Conservation (phyloP, 2,888 invertebrate species). For the Callosobruchus maculatus region DNA sequence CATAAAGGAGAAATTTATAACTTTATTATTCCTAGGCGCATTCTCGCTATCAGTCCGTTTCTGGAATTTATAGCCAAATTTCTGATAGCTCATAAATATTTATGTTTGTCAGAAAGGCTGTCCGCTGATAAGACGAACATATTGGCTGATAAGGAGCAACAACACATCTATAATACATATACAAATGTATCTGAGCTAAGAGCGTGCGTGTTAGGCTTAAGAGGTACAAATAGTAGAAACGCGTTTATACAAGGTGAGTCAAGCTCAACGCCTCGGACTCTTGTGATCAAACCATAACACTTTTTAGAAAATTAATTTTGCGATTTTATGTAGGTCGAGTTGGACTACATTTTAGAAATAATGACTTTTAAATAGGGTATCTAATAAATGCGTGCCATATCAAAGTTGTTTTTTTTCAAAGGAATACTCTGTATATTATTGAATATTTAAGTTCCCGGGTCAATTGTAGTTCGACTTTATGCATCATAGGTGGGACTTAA, state of each 20-base stretch:
- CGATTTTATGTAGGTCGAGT: too few relatives aligned
- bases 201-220: not conserved
- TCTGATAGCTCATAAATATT: not conserved
- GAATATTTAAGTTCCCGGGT: too few relatives aligned
- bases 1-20: not conserved
- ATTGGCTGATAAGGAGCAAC: not conserved
- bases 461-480: too few relatives aligned
- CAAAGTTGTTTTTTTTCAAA: too few relatives aligned
- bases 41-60: not conserved
- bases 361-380: too few relatives aligned
- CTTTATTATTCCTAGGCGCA: not conserved
- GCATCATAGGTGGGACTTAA: too few relatives aligned
- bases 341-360: too few relatives aligned
- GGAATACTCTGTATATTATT: too few relatives aligned
- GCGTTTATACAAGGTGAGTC: not conserved
- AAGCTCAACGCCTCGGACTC: too few relatives aligned
- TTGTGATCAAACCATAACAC: too few relatives aligned
- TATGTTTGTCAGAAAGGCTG: not conserved
- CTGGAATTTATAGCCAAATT: not conserved
- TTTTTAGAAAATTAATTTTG: too few relatives aligned
- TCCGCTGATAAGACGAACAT: not conserved
- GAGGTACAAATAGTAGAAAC: not conserved
- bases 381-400: too few relatives aligned
- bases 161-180: not conserved
- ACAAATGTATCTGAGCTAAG: not conserved